Evolutionary conservation across 23 tunicate species (phyloP).

Genomic region (Styela clava): DNA sequence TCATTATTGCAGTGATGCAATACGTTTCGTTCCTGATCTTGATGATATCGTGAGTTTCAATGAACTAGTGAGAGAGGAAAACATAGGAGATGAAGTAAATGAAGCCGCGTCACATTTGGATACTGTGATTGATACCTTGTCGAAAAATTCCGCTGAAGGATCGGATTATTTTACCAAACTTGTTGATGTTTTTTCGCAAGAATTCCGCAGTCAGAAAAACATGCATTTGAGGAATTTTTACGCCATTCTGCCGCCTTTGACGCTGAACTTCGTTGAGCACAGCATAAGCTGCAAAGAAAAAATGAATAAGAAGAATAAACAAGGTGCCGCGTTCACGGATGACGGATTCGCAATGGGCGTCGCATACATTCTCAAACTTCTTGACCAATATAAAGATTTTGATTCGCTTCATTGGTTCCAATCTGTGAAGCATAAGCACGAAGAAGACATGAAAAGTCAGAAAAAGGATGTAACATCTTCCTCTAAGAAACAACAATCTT

Average conservation of each 20-base stretch:
- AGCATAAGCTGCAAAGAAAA: slow-evolving; percentile 84
- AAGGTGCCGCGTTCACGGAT: slow-evolving; percentile 92
- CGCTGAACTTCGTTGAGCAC: slow-evolving; percentile 87
- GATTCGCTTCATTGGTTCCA: slow-evolving; percentile 91
- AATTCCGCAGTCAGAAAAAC: slow-evolving; percentile 69
- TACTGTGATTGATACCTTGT: slow-evolving; percentile 55
- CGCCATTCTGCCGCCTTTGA: slow-evolving; percentile 82
- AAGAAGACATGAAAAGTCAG: slow-evolving; percentile 37
- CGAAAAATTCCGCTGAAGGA: slow-evolving; percentile 83
- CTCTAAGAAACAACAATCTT: slow-evolving; percentile 30
- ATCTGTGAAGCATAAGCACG: slow-evolving; percentile 61
- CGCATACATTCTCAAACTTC: slow-evolving; percentile 84
- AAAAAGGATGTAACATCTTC: slow-evolving; percentile 16
- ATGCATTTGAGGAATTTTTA: slow-evolving; percentile 85
- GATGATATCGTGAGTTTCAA: slow-evolving; percentile 84
- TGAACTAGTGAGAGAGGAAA: slow-evolving; percentile 66
- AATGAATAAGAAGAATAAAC: slow-evolving; percentile 92
- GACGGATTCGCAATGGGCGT: slow-evolving; percentile 96
- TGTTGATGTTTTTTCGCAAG: slow-evolving; percentile 80
- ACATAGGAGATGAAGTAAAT: slow-evolving; percentile 68
- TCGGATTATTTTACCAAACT: slow-evolving; percentile 76
- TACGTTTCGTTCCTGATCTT: slow-evolving; percentile 82
- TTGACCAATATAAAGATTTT: slow-evolving; percentile 70
- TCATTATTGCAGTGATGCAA: slow-evolving; percentile 88
- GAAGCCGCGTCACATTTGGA: slow-evolving; percentile 70